Evolutionary conservation across 2,113 vertebrate species (phyloP).

Genomic region (Probosciger aterrimus): DNA sequence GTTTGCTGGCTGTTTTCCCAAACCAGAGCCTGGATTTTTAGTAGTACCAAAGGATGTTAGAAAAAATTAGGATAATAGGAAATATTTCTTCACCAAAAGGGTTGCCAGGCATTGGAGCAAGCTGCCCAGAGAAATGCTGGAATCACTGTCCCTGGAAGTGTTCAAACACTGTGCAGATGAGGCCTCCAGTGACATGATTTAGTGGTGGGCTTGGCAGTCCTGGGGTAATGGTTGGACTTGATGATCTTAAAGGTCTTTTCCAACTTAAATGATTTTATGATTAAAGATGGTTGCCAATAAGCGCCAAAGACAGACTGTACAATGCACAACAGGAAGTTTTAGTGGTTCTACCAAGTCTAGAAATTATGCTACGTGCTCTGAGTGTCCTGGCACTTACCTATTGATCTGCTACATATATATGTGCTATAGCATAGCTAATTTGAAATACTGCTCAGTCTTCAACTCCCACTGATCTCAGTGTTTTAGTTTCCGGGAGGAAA

Average conservation of each 20-base stretch:
- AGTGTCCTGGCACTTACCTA: neutral
- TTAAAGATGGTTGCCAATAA: neutral
- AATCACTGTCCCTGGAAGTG: neutral
- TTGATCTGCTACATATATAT: neutral
- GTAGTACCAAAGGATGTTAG: neutral
- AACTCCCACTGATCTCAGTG: neutral
- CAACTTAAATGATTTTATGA: neutral
- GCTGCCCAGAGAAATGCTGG: neutral
- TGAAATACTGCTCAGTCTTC: neutral
- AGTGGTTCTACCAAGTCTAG: neutral
- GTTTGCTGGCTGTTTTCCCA: neutral
- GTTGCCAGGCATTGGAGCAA: neutral
- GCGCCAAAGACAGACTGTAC: neutral
- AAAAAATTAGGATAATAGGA: neutral
- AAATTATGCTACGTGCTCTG: neutral
- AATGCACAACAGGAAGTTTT: neutral
- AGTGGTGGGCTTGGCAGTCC: neutral
- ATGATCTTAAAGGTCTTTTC: neutral
- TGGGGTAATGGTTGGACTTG: neutral
- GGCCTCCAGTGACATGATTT: neutral
- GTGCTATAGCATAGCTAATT: neutral
- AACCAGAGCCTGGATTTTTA: neutral
- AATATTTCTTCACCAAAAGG: neutral
- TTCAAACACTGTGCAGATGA: neutral
- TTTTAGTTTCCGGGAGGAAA: neutral